Evolutionary conservation across 2,888 invertebrate species (phyloP), one percentile per base, ranked within the genome.

Genomic region (Schrankia costaestrigalis): DNA sequence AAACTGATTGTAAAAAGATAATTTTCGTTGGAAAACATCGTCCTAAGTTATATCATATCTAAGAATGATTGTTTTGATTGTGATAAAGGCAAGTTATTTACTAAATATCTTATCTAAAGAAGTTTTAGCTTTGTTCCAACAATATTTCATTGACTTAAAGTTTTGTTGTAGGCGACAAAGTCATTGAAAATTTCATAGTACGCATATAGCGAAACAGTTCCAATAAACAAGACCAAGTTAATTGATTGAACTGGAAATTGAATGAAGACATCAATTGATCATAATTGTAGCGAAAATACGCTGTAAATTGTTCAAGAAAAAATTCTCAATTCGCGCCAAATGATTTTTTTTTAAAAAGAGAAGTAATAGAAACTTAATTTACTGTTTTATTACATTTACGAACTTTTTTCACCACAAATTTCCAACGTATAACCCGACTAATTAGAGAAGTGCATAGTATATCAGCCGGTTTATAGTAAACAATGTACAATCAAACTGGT

Each of bases 181-280:
- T 15, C 17, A 17, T 3, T 14, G 9, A 26, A 24, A 31, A 7
- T 21, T 9, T 29, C 27, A 28, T 37, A 44, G 43, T 50, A 46
- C 38, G 38, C 44, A 53, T 41, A 45, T 41, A 47, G 50, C 38
- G 15, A 45, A 35, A 49, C 42, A 51, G 46, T 50, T 52, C 39
- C 55, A 58, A 56, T 54, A 23, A 53, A 52, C 53, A 45, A 49
- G 42, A 42, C 44, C n/a, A 49, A 34, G 35, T 39, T 65, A 67
- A 78, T 78, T 78, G 72, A 57, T 46, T 62, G n/a, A 53, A 53
- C 57, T 63, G 66, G 59, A 63, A 70, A 66, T 42, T 63, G 67
- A 66, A 70, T 68, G 61, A 66, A 65, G 54, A 47, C 58, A 62
- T 54, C 75, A 80, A 80, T 80, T 79, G 78, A 56, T 46, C 61